Percentiles rank a stretch among this genome's conserved stretches.
Evolutionary conservation across 1,140 invertebrate species (phyloP).

Genomic region (Catajapyx aquilonaris): DNA sequence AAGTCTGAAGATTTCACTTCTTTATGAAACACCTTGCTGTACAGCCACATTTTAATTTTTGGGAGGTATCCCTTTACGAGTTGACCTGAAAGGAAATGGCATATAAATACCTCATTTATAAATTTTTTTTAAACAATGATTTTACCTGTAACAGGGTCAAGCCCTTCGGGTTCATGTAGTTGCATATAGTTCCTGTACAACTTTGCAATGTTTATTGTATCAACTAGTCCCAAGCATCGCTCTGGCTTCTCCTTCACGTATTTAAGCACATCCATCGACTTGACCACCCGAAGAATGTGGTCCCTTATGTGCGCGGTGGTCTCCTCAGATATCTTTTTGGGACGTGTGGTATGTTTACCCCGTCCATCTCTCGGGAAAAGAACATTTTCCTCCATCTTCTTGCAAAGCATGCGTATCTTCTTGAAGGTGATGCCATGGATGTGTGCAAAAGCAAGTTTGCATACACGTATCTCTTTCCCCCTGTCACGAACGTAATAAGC

Average conservation of each 20-base stretch:
- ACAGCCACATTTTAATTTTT: no score
- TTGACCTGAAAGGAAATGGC: no score
- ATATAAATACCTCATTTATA: no score
- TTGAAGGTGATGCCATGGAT: constrained; percentile 31
- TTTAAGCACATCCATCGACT: constrained; percentile 25
- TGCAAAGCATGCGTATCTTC: constrained; percentile 29
- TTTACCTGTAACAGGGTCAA: no score
- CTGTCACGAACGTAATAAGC: constrained; percentile 30
- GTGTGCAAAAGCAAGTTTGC: constrained; percentile 31
- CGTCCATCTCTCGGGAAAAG: constrained; percentile 31
- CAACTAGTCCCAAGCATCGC: no score
- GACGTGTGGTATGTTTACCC: constrained; percentile 25
- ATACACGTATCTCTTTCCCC: constrained; percentile 31
- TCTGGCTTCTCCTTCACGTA: constrained; percentile 27
- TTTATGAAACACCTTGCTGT: no score
- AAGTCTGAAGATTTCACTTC: no score
- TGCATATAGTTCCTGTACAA: no score
- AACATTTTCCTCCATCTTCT: constrained; percentile 32
- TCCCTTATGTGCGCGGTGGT: constrained; percentile 30
- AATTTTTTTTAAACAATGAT: no score
- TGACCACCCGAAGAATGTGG: constrained; percentile 28
- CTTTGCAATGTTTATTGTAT: no score
- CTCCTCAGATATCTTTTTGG: constrained; percentile 24
- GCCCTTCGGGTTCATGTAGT: no score
- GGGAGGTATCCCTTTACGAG: no score